A percentile compares a stretch with the other conserved stretches of the same genome.
These are phyloP conservation scores for Eutrigla gurnardus DNA, from an alignment of 2,797 vertebrate genomes.

Conservation along the genomic window DNA sequence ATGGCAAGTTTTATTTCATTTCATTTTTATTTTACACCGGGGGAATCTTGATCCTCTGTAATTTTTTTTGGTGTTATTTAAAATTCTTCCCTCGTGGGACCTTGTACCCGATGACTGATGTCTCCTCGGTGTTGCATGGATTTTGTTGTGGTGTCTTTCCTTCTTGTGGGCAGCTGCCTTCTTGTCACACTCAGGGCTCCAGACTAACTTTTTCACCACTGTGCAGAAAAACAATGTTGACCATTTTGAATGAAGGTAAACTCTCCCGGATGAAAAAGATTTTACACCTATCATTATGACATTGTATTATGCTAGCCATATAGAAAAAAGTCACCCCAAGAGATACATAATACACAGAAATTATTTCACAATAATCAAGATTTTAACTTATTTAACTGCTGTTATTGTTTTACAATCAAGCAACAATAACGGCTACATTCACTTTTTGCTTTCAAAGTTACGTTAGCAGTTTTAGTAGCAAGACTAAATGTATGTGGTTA, in stretches of 20 bases:
- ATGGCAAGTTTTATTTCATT: slow-evolving; percentile 83
- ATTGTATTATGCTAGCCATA: neutral
- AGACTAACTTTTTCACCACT: slow-evolving; percentile 2
- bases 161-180: slow-evolving; percentile 15
- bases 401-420: no score
- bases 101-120: slow-evolving; percentile 23
- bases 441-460: neutral
- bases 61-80: slow-evolving; percentile 30
- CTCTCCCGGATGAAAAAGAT: neutral
- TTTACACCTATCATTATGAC: neutral
- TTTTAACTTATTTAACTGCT: no score
- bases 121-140: slow-evolving; percentile 55
- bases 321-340: neutral
- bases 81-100: slow-evolving; percentile 19
- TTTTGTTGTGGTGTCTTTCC: slow-evolving; percentile 50
- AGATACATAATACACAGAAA: no score
- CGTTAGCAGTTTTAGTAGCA: neutral
- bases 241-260: neutral
- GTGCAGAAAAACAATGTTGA: neutral
- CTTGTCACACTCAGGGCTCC: slow-evolving; percentile 17
- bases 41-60: slow-evolving; percentile 21
- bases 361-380: neutral
- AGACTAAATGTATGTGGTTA: neutral
- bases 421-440: no score
- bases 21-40: slow-evolving; percentile 48